Evolutionary conservation across 2,797 vertebrate genomes (phyloP).

Genomic region (Catostomus latipinnis): DNA sequence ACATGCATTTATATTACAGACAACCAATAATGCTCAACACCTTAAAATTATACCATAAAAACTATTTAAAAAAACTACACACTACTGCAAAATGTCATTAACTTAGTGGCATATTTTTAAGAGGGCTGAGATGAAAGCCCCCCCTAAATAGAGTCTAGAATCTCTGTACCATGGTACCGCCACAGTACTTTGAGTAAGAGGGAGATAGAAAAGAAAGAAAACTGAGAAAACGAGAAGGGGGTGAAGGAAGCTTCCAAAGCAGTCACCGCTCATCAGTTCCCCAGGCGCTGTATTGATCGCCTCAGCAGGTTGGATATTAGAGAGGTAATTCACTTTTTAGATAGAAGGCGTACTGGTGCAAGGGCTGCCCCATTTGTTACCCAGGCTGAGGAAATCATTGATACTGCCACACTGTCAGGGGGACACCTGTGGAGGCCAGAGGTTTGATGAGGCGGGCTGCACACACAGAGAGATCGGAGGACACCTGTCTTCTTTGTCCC

Average conservation of each 20-base stretch:
- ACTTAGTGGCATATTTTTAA: no score
- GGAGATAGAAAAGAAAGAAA: slow-evolving; percentile 18
- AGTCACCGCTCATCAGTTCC: slow-evolving; percentile 44
- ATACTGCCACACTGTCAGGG: slow-evolving; percentile 31
- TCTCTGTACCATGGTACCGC: not conserved
- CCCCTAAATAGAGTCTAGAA: no score
- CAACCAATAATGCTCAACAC: no score
- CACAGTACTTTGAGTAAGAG: not conserved
- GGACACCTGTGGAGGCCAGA: slow-evolving; percentile 27
- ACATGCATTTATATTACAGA: no score
- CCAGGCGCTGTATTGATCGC: slow-evolving; percentile 54
- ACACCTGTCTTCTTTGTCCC: slow-evolving; percentile 16
- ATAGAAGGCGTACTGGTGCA: slow-evolving; percentile 38
- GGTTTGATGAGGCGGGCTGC: slow-evolving; percentile 34
- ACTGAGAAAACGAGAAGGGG: not conserved
- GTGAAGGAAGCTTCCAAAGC: slow-evolving; percentile 26
- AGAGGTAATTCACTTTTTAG: slow-evolving; percentile 58
- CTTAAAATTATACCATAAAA: no score
- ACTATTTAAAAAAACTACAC: no score
- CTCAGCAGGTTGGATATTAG: slow-evolving; percentile 56
- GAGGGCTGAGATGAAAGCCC: no score
- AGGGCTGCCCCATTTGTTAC: slow-evolving; percentile 55
- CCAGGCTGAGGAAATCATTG: slow-evolving; percentile 51
- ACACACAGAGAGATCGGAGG: slow-evolving; percentile 16
- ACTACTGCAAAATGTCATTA: no score